Percentiles rank a stretch among this genome's conserved stretches.
Evolutionary conservation across 2,797 vertebrate genomes (phyloP).

Genomic region (Sciurus vulgaris): DNA sequence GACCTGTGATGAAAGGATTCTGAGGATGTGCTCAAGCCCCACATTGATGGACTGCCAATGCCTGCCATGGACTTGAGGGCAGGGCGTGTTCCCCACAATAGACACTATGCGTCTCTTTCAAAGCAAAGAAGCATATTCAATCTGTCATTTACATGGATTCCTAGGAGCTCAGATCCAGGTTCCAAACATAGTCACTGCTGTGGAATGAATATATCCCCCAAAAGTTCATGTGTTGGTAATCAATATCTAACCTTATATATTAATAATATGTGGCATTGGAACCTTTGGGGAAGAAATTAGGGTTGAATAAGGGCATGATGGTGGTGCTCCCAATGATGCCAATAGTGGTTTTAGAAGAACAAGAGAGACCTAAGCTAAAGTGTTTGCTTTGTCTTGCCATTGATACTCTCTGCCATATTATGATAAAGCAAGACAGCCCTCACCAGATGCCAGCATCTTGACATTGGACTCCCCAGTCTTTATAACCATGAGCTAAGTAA

Average conservation of each 20-base stretch:
- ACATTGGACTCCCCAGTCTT: background rate
- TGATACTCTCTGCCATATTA: background rate
- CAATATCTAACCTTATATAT: background rate
- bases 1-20: background rate
- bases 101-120: background rate
- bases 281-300: background rate
- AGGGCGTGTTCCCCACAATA: accelerated
- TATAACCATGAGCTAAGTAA: background rate
- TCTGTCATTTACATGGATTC: background rate
- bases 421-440: background rate
- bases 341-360: background rate
- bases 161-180: background rate
- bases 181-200: background rate
- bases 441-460: background rate
- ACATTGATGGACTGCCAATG: accelerated
- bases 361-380: background rate
- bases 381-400: background rate
- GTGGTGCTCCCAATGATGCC: accelerated
- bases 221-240: background rate
- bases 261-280: background rate
- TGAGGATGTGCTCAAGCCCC: accelerated
- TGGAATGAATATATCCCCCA: background rate
- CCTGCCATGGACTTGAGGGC: background rate
- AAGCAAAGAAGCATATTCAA: background rate
- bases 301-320: background rate